Percentiles rank a stretch among this genome's conserved stretches.
Evolutionary conservation across 2,797 vertebrate genomes (phyloP).

Genomic region (Limosa lapponica): DNA sequence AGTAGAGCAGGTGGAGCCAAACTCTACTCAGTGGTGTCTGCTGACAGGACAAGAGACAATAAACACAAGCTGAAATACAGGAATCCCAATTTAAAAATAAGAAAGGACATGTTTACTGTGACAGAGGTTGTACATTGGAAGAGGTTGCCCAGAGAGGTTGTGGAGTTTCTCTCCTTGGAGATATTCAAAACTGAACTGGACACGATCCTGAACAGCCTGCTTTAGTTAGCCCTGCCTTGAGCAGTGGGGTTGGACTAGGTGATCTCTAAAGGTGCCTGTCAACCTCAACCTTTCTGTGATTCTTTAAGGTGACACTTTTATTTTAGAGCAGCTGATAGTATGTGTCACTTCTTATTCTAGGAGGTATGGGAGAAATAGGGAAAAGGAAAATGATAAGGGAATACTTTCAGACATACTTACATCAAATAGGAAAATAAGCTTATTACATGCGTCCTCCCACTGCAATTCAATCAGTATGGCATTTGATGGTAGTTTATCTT

Average conservation of each 20-base stretch:
- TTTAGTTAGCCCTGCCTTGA: neutral
- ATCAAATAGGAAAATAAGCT: neutral
- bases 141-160: neutral
- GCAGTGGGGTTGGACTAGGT: neutral
- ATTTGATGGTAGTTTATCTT: neutral
- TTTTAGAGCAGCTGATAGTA: neutral
- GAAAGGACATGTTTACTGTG: neutral
- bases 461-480: neutral
- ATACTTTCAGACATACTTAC: neutral
- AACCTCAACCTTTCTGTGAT: neutral
- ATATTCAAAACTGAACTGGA: neutral
- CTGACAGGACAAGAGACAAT: neutral
- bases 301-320: neutral
- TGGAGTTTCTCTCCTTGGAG: neutral
- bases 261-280: neutral
- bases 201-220: neutral
- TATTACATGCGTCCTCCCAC: neutral
- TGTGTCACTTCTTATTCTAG: neutral
- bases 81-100: neutral
- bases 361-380: neutral
- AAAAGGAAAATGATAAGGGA: neutral
- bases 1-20: neutral
- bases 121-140: neutral
- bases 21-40: neutral
- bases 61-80: neutral